These are phyloP conservation scores for Chorisops tibialis DNA, from an alignment of 2,888 invertebrate genomes.

Conservation along the genomic window DNA sequence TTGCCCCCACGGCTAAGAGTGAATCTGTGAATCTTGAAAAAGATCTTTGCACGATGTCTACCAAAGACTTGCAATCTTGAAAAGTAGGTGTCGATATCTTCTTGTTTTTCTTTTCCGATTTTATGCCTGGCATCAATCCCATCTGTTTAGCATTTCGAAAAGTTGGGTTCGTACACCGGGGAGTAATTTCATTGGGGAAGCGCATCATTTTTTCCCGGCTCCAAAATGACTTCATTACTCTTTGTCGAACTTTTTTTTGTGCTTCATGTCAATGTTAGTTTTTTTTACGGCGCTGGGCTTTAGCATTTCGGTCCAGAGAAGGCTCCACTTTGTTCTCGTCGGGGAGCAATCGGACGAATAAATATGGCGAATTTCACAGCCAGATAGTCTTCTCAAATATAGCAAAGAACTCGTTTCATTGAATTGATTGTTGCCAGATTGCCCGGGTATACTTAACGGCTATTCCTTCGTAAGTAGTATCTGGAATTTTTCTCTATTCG, in stretches of 20 bases:
- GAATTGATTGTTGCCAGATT: conserved; percentile 8
- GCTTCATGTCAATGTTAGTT: no score
- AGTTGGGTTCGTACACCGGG: background rate
- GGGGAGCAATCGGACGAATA: conserved; percentile 18
- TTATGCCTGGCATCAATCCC: background rate
- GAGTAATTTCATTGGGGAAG: background rate
- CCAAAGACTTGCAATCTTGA: no score
- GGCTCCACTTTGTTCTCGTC: conserved; percentile 7
- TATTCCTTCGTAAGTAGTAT: no score
- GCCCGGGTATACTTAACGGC: background rate
- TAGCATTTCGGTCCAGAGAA: background rate
- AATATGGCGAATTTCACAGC: conserved; percentile 9
- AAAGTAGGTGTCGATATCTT: conserved; percentile 22
- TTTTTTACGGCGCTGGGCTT: no score
- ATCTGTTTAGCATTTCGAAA: background rate
- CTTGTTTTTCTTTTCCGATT: background rate
- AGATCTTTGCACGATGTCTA: no score
- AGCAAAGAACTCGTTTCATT: background rate
- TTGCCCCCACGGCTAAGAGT: no score
- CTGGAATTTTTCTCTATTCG: no score
- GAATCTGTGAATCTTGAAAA: no score
- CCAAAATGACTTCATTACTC: conserved; percentile 4
- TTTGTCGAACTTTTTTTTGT: background rate
- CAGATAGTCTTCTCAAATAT: background rate
- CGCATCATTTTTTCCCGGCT: conserved; percentile 7